Evolutionary conservation across 2,113 vertebrate genomes (phyloP).

Genomic region (Lota lota): DNA sequence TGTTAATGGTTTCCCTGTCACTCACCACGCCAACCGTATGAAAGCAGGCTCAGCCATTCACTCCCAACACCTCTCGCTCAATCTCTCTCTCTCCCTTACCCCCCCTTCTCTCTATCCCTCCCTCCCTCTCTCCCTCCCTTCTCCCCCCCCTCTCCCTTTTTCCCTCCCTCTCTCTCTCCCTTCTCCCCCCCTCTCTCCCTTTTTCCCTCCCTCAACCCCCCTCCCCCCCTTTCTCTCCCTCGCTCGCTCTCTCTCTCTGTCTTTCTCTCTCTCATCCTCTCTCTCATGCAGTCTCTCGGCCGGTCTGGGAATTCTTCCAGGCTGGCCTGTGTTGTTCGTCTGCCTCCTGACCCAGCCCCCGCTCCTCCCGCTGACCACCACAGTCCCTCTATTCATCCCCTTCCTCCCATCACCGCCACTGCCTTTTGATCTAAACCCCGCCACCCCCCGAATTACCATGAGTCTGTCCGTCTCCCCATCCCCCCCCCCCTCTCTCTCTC

Average conservation of each 20-base stretch:
- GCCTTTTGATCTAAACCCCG: constrained; percentile 54
- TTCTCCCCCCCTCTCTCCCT: neutral
- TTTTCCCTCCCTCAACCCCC: neutral
- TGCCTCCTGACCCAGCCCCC: constrained; percentile 35
- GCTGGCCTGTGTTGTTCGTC: constrained; percentile 17
- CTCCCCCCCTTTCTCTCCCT: constrained; percentile 7
- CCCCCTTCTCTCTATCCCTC: neutral
- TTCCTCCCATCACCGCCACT: constrained; percentile 24
- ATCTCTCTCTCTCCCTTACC: neutral
- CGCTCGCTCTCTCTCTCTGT: constrained; percentile 16
- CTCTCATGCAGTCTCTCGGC: neutral
- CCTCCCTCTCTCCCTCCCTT: neutral
- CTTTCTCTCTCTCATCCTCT: neutral
- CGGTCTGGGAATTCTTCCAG: neutral
- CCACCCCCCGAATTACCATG: constrained; percentile 60
- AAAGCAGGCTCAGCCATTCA: too few species aligned
- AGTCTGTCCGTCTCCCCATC: constrained; percentile 44
- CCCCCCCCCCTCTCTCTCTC: neutral
- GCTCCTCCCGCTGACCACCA: constrained; percentile 44
- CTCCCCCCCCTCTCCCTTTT: neutral
- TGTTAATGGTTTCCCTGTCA: too few species aligned
- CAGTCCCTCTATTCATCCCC: constrained; percentile 35
- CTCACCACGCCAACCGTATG: too few species aligned
- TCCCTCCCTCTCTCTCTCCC: neutral
- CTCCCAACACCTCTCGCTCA: neutral